phyloP scores from a whole-genome alignment of 35 echinoderm and acorn worm genomes.

The Ophiothrix spiculata region DNA sequence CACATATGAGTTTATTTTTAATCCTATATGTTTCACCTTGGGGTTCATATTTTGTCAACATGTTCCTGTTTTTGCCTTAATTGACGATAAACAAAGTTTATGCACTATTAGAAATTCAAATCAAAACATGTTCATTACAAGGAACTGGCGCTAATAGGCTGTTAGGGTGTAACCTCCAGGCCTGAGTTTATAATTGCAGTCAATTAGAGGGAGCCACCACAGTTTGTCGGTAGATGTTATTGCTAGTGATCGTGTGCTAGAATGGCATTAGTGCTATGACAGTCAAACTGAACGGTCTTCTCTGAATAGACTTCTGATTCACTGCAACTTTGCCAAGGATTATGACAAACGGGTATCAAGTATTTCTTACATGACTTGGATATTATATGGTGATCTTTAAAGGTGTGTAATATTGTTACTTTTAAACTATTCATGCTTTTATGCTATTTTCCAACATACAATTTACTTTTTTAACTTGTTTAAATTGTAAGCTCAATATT shows the following conservation, averaged over 20 bases:
- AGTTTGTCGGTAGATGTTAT: too few relatives aligned
- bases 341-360: background rate
- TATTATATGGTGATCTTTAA: background rate
- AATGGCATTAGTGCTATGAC: background rate
- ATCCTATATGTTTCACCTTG: too few relatives aligned
- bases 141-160: background rate
- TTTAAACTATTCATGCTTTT: background rate
- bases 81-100: background rate
- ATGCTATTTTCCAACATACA: background rate
- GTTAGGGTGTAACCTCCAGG: background rate
- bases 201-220: background rate
- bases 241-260: background rate
- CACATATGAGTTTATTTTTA: too few relatives aligned
- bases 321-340: background rate
- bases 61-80: background rate
- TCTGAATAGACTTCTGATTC: background rate
- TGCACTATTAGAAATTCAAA: background rate
- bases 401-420: background rate
- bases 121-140: background rate
- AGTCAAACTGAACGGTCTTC: background rate
- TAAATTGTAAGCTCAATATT: background rate
- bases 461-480: background rate
- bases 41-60: background rate
- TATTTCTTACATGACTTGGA: background rate
- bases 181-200: background rate